phyloP scores from a whole-genome alignment of 2,888 invertebrate genomes.

The Hyalella azteca region DNA sequence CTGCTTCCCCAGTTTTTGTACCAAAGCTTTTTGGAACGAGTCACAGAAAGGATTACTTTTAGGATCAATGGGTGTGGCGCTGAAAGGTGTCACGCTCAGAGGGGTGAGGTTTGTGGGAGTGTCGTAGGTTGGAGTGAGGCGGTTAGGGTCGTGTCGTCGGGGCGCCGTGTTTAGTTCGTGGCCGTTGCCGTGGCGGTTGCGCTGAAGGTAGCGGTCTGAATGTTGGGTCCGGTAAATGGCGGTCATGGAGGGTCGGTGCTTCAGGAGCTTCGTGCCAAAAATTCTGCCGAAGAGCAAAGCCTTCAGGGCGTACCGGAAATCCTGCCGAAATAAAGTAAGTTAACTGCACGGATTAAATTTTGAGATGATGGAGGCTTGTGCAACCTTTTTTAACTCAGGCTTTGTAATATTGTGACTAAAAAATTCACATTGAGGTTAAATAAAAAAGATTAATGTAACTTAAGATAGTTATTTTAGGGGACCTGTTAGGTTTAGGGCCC shows the following conservation, averaged over 20 bases:
- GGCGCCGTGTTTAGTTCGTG: background rate
- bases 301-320: conserved; percentile 81
- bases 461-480: no score
- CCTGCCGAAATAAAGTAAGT: no score
- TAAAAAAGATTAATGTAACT: no score
- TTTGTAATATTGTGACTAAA: no score
- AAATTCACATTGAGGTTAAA: no score
- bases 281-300: conserved; percentile 68
- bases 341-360: no score
- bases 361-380: no score
- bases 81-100: background rate
- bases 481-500: no score
- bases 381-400: no score
- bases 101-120: conserved; percentile 16
- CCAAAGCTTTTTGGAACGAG: background rate
- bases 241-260: conserved; percentile 35
- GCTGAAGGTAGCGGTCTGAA: conserved; percentile 39
- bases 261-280: conserved; percentile 51
- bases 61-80: background rate
- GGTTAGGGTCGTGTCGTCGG: background rate
- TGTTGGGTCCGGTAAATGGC: conserved; percentile 44
- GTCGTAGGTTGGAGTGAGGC: background rate
- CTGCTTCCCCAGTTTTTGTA: background rate
- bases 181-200: background rate
- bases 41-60: conserved; percentile 10